Evolutionary conservation across 64 coral and sea anemone genomes (phyloP).

Genomic region (Anthopleura sola): DNA sequence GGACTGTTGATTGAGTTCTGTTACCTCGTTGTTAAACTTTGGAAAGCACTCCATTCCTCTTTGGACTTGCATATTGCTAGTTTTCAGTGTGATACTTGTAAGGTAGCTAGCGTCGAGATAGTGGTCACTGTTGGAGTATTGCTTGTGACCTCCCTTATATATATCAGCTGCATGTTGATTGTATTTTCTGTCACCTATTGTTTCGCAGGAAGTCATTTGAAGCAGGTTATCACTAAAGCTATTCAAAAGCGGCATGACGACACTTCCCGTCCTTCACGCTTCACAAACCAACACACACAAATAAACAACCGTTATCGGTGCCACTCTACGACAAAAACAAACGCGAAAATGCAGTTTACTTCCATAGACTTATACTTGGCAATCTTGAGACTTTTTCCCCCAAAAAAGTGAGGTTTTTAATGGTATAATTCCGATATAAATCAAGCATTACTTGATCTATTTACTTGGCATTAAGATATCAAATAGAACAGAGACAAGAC

Average conservation of each 20-base stretch:
- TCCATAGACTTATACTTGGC: background rate
- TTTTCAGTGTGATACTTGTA: background rate
- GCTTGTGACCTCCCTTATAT: background rate
- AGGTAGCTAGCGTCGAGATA: background rate
- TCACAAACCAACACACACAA: background rate
- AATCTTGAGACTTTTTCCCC: background rate
- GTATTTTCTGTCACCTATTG: conserved; percentile 23
- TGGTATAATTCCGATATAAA: background rate
- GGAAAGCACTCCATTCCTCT: background rate
- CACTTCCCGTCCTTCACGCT: background rate
- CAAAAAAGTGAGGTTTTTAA: background rate
- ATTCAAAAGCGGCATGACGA: conserved; percentile 10
- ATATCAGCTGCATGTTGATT: conserved; percentile 9
- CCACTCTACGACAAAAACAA: background rate
- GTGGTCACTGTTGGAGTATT: background rate
- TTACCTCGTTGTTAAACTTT: background rate
- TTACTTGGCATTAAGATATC: background rate
- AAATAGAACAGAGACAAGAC: background rate
- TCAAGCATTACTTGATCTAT: background rate
- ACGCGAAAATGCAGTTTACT: background rate
- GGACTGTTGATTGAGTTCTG: background rate
- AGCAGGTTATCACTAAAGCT: background rate
- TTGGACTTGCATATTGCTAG: conserved; percentile 8
- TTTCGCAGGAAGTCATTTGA: background rate
- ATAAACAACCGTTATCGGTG: background rate